Percentiles rank a stretch among this genome's conserved stretches.
These are phyloP conservation scores for Agrilus biguttatus DNA, from an alignment of 2,888 invertebrate genomes.

Conservation along the genomic window DNA sequence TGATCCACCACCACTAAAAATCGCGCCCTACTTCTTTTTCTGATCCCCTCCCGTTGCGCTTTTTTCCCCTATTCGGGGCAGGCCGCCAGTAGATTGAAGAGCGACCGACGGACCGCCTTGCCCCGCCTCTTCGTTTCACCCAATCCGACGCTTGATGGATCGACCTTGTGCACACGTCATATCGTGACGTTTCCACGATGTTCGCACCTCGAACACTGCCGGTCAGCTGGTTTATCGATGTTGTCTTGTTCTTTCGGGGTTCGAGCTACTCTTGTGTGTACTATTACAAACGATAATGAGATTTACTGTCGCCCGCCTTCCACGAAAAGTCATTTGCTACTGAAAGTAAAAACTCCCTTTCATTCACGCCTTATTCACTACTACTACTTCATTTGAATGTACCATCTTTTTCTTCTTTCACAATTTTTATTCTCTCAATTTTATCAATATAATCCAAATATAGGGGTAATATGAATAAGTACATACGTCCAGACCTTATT, in stretches of 20 bases:
- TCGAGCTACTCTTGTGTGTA: no score
- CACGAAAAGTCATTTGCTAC: no score
- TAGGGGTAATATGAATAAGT: no score
- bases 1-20: constrained; percentile 35
- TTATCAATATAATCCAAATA: no score
- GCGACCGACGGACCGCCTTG: constrained; percentile 30
- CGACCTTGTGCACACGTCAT: constrained; percentile 28
- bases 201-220: constrained; percentile 25
- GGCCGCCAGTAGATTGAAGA: constrained; percentile 31
- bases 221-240: constrained; percentile 13
- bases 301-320: no score
- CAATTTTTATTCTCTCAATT: background rate
- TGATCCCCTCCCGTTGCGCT: constrained; percentile 23
- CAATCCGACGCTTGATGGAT: constrained; percentile 31
- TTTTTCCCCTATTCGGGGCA: constrained; percentile 39
- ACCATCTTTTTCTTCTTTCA: background rate
- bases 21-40: constrained; percentile 34
- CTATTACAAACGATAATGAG: no score
- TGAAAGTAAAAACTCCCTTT: background rate
- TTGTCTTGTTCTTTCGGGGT: background rate
- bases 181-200: constrained; percentile 22
- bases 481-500: no score
- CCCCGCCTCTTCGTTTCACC: constrained; percentile 32
- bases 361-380: background rate
- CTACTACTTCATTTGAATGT: background rate